phyloP scores from a whole-genome alignment of 2,888 invertebrate species.

The Scaptomyza tumidula region DNA sequence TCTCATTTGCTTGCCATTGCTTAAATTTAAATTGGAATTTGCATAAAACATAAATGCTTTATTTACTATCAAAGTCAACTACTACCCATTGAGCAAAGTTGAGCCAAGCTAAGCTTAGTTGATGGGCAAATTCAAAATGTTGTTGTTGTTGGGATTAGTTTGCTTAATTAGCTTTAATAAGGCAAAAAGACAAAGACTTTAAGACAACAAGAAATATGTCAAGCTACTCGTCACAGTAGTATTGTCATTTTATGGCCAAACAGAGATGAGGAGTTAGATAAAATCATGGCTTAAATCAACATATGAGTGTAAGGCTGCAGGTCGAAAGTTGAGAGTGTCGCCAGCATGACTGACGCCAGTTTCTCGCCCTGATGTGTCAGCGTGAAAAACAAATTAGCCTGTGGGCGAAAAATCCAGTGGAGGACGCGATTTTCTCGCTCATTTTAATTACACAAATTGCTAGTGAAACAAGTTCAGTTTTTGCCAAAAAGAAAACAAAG shows the following conservation, averaged over 20 bases:
- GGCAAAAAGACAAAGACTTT: conserved; percentile 28
- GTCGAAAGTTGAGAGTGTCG: conserved; percentile 75
- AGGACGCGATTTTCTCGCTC: conserved; percentile 37
- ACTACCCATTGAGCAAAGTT: conserved; percentile 16
- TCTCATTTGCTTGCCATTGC: conserved; percentile 50
- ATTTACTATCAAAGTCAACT: conserved; percentile 69
- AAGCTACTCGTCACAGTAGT: conserved; percentile 16
- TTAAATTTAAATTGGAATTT: conserved; percentile 73
- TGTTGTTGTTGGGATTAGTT: conserved; percentile 61
- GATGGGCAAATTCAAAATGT: conserved; percentile 48
- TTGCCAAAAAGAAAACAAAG: conserved; percentile 27
- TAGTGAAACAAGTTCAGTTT: conserved; percentile 46
- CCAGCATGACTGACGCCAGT: conserved; percentile 71
- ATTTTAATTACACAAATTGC: conserved; percentile 75
- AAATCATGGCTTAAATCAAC: conserved; percentile 16
- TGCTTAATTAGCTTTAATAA: conserved; percentile 70
- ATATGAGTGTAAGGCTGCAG: conserved; percentile 26
- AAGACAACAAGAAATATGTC: conserved; percentile 25
- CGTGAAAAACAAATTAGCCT: conserved; percentile 57
- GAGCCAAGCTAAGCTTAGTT: conserved; percentile 17
- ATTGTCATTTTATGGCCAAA: conserved; percentile 18
- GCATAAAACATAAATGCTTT: conserved; percentile 69
- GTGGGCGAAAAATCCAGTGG: conserved; percentile 25
- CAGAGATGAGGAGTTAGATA: not conserved
- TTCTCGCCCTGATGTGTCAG: conserved; percentile 20